Percentiles rank a stretch among this genome's conserved stretches.
Conservation (phyloP, 2,113 vertebrate genomes). For the Pontoporia blainvillei region DNA sequence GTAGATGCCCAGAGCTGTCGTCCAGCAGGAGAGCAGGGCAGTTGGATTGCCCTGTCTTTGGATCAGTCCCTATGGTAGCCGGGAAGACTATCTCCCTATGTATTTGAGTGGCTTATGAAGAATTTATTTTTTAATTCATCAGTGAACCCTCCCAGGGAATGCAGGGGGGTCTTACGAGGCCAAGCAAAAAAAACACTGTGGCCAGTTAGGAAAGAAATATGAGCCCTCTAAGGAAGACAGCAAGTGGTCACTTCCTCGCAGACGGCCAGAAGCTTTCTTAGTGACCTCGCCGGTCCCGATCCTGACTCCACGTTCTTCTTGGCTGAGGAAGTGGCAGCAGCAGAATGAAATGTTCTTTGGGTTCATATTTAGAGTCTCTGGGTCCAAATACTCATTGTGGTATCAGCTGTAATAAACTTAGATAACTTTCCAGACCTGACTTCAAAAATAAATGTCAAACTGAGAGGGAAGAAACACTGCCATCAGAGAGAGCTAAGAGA, state of each 20-base stretch:
- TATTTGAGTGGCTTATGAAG: neutral
- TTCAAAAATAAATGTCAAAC: neutral
- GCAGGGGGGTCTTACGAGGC: neutral
- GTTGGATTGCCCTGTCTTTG: neutral
- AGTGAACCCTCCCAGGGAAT: neutral
- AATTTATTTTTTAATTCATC: neutral
- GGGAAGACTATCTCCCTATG: neutral
- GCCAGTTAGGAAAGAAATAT: neutral
- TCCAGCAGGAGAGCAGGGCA: neutral
- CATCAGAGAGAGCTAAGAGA: neutral
- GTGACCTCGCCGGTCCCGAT: neutral
- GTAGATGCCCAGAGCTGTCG: neutral
- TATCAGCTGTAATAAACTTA: neutral
- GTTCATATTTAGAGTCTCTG: neutral
- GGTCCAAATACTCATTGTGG: neutral
- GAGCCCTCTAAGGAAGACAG: neutral
- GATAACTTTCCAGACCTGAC: neutral
- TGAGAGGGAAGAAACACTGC: neutral
- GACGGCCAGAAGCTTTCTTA: neutral
- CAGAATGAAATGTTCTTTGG: neutral
- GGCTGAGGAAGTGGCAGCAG: neutral
- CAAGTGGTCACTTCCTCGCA: neutral
- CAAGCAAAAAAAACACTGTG: neutral
- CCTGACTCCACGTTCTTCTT: neutral
- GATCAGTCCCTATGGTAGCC: neutral